A percentile compares a stretch with the other conserved stretches of the same genome.
These are phyloP conservation scores for Lysandra coridon DNA, from an alignment of 2,888 invertebrate genomes.

Conservation along the genomic window DNA sequence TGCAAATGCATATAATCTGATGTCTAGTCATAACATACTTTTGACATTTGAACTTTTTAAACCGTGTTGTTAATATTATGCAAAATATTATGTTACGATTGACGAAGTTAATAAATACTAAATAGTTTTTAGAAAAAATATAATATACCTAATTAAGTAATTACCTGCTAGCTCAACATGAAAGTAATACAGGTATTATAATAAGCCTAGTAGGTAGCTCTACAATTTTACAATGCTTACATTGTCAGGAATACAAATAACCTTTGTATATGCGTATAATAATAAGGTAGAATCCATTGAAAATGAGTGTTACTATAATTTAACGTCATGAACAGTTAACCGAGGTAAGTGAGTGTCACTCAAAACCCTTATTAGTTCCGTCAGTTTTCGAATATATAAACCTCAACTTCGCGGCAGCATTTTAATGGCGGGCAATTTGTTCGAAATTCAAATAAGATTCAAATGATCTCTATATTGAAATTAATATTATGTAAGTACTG, in stretches of 20 bases:
- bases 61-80: too few species aligned
- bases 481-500: too few species aligned
- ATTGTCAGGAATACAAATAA: not conserved
- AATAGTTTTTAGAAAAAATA: too few species aligned
- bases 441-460: constrained; percentile 8
- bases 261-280: not conserved
- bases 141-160: too few species aligned
- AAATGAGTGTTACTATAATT: constrained; percentile 20
- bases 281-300: not conserved
- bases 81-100: too few species aligned
- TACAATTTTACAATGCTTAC: not conserved
- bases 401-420: not conserved
- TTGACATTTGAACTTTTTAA: too few species aligned
- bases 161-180: too few species aligned
- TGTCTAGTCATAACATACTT: too few species aligned
- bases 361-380: constrained; percentile 16
- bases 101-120: too few species aligned
- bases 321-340: not conserved
- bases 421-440: not conserved
- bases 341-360: constrained; percentile 13
- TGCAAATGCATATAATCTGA: too few species aligned
- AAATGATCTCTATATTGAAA: too few species aligned
- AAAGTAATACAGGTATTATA: too few species aligned
- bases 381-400: not conserved
- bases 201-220: not conserved